Conservation (phyloP, 2,888 invertebrate species). For the Keiferia lycopersicella region DNA sequence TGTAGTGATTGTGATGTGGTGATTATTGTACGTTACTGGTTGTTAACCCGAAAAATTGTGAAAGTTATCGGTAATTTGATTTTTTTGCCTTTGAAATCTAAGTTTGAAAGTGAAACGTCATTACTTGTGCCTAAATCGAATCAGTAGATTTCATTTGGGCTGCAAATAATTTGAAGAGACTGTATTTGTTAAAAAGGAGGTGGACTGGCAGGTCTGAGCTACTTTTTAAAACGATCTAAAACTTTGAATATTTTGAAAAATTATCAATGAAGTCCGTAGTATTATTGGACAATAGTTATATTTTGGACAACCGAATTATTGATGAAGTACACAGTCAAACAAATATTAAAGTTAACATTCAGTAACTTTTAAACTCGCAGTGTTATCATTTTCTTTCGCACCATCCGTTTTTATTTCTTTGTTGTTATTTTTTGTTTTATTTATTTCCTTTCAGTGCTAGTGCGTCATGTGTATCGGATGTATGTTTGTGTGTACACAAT, state of each 20-base stretch:
- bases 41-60: slow-evolving; percentile 8
- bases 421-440: slow-evolving; percentile 62
- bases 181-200: no score
- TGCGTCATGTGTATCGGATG: slow-evolving; percentile 75
- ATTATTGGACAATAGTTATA: no score
- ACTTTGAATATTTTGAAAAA: no score
- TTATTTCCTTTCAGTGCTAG: slow-evolving; percentile 76
- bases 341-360: slow-evolving; percentile 1
- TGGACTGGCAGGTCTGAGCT: no score
- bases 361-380: background rate
- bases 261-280: no score
- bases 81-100: background rate
- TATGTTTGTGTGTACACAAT: slow-evolving; percentile 70
- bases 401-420: slow-evolving; percentile 41
- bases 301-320: no score
- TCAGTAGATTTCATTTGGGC: no score
- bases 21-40: slow-evolving; percentile 28
- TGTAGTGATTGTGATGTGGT: slow-evolving; percentile 35
- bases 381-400: slow-evolving; percentile 33
- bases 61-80: slow-evolving; percentile 3
- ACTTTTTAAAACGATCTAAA: no score
- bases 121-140: no score
- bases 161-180: no score
- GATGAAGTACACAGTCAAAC: no score
- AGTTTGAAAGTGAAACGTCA: background rate